Evolutionary conservation across 2,888 invertebrate genomes (phyloP), one percentile per base, ranked within the genome.

Genomic region (Melitaea athalia): DNA sequence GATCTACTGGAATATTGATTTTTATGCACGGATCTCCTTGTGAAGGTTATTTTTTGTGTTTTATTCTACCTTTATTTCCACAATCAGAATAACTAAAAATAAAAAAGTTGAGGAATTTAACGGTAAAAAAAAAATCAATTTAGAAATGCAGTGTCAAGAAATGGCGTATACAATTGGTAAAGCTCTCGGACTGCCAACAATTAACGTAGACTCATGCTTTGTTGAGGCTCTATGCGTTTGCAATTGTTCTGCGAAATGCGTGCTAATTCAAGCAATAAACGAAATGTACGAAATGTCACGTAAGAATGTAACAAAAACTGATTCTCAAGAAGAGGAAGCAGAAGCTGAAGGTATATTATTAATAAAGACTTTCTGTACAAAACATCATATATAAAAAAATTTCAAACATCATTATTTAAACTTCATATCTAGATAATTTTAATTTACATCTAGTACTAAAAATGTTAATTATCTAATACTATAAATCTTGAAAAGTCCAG

Each of bases 121-220:
- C 55, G 31, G 42, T 17, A 14, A 59, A 33, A 64, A 42, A 12
- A 12, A 42, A 33, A 24, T 24, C 24, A 24, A 80, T 79, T 67
- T 68, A 92, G 92, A 91, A 82, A 78, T 80, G 49, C 81, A 86
- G 70, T 83, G 88, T 73, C 85, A 87, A 80, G 92, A 92, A 83
- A 83, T 91, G 64, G 91, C 91, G 5, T 89, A 88, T 72, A 76
- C 85, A 2, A 68, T 90, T 17, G 94, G 93, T 5, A 92, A 87
- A 78, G 76, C 72, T 6, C 79, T 94, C 4, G 73, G 79, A 5
- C 73, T 94, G 68, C 93, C 93, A 0, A 89, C 91, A 6, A 76
- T 92, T 70, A 93, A 88, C 80, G 86, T 93, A 67, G 95, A 94
- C 80, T 78, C 82, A 43, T 86, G 91, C 80, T 92, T 91, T 77